Evolutionary conservation across 2,113 vertebrate genomes (phyloP).

Genomic region (Puffinus mauretanicus): DNA sequence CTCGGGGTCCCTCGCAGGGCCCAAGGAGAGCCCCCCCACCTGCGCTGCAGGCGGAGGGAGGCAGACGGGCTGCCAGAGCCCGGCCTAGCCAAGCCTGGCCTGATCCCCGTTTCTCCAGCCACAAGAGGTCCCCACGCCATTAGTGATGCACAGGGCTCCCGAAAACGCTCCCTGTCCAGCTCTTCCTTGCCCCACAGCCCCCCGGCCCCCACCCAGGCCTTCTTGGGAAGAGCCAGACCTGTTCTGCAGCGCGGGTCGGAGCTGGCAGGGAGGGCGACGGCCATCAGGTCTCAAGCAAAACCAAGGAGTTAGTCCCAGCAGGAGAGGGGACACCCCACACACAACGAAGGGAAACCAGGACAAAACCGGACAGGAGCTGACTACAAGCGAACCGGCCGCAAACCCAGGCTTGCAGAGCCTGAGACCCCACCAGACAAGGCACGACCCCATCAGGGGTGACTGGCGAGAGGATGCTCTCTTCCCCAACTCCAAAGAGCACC

Average conservation of each 20-base stretch:
- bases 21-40: background rate
- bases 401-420: background rate
- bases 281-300: background rate
- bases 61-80: background rate
- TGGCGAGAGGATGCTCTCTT: background rate
- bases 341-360: background rate
- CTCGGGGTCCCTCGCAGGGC: fast-evolving
- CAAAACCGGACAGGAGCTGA: background rate
- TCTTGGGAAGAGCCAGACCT: background rate
- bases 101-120: background rate
- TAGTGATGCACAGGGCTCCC: background rate
- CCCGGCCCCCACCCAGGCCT: too few species aligned
- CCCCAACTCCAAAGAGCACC: background rate
- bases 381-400: background rate
- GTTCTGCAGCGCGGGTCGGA: fast-evolving
- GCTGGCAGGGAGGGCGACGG: fast-evolving
- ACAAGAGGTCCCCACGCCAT: slow-evolving; percentile 54
- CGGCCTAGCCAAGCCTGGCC: background rate
- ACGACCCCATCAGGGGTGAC: background rate
- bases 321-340: background rate
- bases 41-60: background rate
- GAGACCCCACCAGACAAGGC: background rate
- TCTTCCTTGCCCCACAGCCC: background rate
- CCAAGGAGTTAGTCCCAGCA: background rate
- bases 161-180: background rate